These are phyloP conservation scores for Asobara japonica DNA, from an alignment of 1,140 invertebrate species.

Conservation along the genomic window DNA sequence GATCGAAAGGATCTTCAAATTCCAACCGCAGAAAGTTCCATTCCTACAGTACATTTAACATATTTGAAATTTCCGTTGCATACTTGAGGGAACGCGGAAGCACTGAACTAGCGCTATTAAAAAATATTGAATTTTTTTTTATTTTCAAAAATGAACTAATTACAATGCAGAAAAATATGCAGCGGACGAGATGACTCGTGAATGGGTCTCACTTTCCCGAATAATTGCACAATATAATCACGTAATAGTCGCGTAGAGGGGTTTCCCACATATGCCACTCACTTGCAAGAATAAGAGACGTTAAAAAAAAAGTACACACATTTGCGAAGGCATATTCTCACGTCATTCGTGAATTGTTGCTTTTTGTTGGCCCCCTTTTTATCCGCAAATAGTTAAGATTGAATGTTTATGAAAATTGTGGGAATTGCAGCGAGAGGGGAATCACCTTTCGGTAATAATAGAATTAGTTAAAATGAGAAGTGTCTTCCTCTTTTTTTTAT, in stretches of 20 bases:
- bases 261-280: slow-evolving; percentile 29
- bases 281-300: slow-evolving; percentile 12
- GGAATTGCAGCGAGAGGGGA: neutral
- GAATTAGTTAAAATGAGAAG: no score
- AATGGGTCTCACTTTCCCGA: slow-evolving; percentile 33
- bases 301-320: slow-evolving; percentile 7
- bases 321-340: slow-evolving; percentile 24
- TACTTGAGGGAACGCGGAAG: no score
- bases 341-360: slow-evolving; percentile 24
- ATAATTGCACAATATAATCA: slow-evolving; percentile 33
- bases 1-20: no score
- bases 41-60: no score
- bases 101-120: no score
- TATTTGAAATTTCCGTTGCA: no score
- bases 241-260: slow-evolving; percentile 17
- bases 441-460: neutral
- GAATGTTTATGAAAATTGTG: slow-evolving; percentile 7
- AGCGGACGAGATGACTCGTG: slow-evolving; percentile 24
- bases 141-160: slow-evolving; percentile 24
- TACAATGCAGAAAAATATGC: neutral
- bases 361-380: neutral
- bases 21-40: no score
- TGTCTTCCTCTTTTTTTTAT: no score
- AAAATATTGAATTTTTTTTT: no score
- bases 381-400: slow-evolving; percentile 4